Base-by-base conservation (phyloP, 2,113 vertebrate species). In the Tringa solitaria region DNA sequence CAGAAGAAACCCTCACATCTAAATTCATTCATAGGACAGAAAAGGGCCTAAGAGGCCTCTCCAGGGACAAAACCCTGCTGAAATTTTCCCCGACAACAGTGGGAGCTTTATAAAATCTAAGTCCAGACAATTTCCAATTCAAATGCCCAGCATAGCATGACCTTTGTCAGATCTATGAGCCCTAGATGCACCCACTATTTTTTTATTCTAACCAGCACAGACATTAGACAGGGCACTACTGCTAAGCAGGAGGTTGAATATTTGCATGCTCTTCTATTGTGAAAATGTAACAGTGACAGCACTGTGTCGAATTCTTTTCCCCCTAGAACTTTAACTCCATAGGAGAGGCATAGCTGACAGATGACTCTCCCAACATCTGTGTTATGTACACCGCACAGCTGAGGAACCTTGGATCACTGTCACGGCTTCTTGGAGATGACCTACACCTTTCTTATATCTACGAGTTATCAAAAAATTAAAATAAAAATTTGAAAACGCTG, bases 291-390 rank as follows among this genome's bases (percentile, higher is more conserved):
- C 99, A 99, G 98, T 99, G 99, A 99, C 99, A 99, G 99, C 99
- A 99, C 99, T 99, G 99, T 99, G 99, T 99, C 99, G 99, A 99
- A 99, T 99, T 98, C 98, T 98, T 99, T 99, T 98, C 99, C 99
- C 99, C 97, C 98, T 98, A 99, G 99, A 99, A 99, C 98, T 98
- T 97, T 97, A 98, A 98, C 99, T 98, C 98, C 97, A 98, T 98
- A 98, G 99, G 99, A 99, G 98, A 99, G 99, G 98, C 98, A 99
- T 98, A 98, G 99, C 98, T 99, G 99, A 99, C 99, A 99, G 99
- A 99, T 99, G 99, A 99, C 99, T 99, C 99, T 98, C 98, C 98
- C 99, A 99, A 99, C 99, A 99, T 99, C 99, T 99, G 99, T 99
- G 99, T 99, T 99, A 99, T 98, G 99, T 99, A 98, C 98, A 98